Evolutionary conservation across 2,113 vertebrate species (phyloP), one percentile per base, ranked within the genome.

Genomic region (Egretta garzetta): DNA sequence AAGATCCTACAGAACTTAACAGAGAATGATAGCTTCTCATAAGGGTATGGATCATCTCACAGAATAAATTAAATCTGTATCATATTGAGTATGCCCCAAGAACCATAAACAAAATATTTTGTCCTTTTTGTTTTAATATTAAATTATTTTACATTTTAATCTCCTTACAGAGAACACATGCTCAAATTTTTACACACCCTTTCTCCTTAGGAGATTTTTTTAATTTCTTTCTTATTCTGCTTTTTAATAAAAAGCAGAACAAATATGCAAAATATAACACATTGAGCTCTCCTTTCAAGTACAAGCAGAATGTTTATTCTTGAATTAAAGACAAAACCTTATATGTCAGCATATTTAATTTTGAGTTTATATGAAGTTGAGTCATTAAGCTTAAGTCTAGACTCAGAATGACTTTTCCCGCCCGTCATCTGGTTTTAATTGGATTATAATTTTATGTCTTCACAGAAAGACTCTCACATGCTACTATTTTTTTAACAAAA

Each of bases 361-460:
- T 70, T 89, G 41, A 80, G 50, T 77, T 93, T 89, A 82, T 93
- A 94, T 39, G 50, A 93, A 86, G 82, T 80, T 95, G 62, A 95
- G 47, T 96, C 74, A 87, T 94, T 93, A 89, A 96, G 39, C 53
- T 93, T 59, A 94, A 93, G 83, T 92, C 86, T 96, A 95, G 90
- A 96, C 88, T 88, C 52, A 86, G 39, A 89, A 90, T 76, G 3
- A 55, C 32, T 37, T 60, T 68, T 58, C 53, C 8, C 27, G 27
- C 28, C 60, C 58, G n/a, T 94, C 96, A 75, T 92, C 72, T 92
- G 79, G 33, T 91, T 96, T 95, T 91, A 96, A 95, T 81, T 96
- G 37, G 28, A 59, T 88, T 72, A 52, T 90, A 91, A 64, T 85
- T 92, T 94, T 88, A 89, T 66, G 64, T 76, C 67, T 93, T 95